These are phyloP conservation scores for Parnassius glacialis DNA, from an alignment of 2,888 invertebrate species.

Conservation along the genomic window DNA sequence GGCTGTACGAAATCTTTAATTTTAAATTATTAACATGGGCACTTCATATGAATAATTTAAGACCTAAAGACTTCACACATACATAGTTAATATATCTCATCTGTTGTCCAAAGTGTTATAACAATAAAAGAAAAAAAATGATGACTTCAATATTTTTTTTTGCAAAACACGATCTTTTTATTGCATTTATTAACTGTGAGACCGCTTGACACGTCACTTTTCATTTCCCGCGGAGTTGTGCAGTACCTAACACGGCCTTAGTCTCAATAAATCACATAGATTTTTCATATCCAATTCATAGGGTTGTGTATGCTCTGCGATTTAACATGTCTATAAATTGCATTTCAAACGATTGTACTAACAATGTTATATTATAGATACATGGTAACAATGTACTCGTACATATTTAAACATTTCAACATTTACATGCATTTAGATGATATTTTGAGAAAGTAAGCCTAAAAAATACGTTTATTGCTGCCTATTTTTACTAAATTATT, in stretches of 20 bases:
- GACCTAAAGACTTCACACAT: too few species aligned
- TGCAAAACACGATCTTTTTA: not conserved
- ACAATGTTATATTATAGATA: constrained; percentile 33
- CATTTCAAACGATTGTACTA: constrained; percentile 42
- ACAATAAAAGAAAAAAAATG: not conserved
- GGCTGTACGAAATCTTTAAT: too few species aligned
- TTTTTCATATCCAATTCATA: constrained; percentile 50
- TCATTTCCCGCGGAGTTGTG: constrained; percentile 36
- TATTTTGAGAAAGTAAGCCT: too few species aligned
- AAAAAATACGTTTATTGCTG: too few species aligned
- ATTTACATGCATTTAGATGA: too few species aligned
- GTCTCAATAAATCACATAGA: constrained; percentile 50
- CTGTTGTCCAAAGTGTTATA: not conserved
- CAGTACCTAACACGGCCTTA: constrained; percentile 32
- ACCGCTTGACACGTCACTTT: constrained; percentile 23
- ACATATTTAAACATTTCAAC: too few species aligned
- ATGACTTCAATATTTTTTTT: too few species aligned
- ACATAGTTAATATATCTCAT: not conserved
- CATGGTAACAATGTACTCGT: not conserved
- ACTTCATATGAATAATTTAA: too few species aligned
- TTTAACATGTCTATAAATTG: constrained; percentile 56
- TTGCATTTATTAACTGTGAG: constrained; percentile 1
- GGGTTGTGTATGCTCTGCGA: constrained; percentile 45
- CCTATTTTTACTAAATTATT: too few species aligned
- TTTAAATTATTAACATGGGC: too few species aligned